These are phyloP conservation scores for Lithophane socia DNA, from an alignment of 2,888 invertebrate genomes.

Conservation along the genomic window DNA sequence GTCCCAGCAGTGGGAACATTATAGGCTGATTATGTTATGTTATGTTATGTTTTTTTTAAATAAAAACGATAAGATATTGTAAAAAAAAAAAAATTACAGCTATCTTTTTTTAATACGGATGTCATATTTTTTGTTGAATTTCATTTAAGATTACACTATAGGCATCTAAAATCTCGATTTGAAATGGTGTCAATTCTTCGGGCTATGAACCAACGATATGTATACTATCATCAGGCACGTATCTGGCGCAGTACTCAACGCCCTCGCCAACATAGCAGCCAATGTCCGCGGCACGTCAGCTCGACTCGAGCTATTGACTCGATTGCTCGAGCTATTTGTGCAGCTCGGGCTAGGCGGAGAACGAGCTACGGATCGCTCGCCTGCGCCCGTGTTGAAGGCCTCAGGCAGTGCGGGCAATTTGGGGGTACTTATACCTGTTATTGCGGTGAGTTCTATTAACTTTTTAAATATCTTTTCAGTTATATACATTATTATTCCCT, in stretches of 20 bases:
- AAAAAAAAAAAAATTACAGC: too few species aligned
- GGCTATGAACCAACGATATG: too few species aligned
- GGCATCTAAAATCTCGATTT: too few species aligned
- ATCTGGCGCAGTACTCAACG: conserved; percentile 98
- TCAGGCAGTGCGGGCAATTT: conserved; percentile 99
- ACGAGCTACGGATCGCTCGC: conserved; percentile 97
- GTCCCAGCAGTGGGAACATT: too few species aligned
- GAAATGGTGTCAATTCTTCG: too few species aligned
- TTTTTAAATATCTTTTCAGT: not conserved
- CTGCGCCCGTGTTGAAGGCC: conserved; percentile 93
- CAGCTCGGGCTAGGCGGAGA: conserved; percentile 99
- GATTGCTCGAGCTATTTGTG: conserved; percentile 98
- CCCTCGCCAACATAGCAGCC: conserved; percentile 98
- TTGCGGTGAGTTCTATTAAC: conserved; percentile 93
- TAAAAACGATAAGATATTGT: too few species aligned
- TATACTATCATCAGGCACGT: conserved; percentile 92
- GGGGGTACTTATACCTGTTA: conserved; percentile 99
- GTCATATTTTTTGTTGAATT: too few species aligned
- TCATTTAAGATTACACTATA: too few species aligned
- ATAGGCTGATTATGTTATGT: too few species aligned
- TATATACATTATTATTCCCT: too few species aligned
- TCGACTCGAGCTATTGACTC: conserved; percentile 95
- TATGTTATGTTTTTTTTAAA: too few species aligned
- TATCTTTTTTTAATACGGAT: too few species aligned
- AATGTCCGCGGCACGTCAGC: conserved; percentile 97